Conservation (phyloP, 1,140 invertebrate genomes). For the Centruroides sculpturatus region DNA sequence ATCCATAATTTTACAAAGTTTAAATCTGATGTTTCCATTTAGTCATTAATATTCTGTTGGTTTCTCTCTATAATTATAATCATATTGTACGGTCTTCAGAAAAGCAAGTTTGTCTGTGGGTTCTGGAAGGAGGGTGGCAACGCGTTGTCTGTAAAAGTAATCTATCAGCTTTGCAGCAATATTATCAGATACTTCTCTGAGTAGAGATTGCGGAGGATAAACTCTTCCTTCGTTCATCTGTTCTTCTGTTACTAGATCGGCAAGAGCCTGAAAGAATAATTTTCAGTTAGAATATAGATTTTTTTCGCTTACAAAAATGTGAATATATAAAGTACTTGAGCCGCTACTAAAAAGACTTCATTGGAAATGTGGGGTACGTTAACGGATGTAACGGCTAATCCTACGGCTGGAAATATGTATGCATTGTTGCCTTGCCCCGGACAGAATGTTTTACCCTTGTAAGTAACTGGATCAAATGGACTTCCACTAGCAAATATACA, state of each 20-base stretch:
- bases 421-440: constrained; percentile 88
- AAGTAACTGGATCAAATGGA: constrained; percentile 66
- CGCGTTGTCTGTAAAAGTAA: constrained; percentile 61
- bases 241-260: constrained; percentile 60
- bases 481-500: constrained; percentile 84
- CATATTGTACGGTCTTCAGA: constrained; percentile 34
- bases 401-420: constrained; percentile 90
- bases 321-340: neutral
- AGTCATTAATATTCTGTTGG: too few relatives aligned
- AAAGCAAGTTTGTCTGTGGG: constrained; percentile 37
- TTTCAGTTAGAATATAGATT: too few relatives aligned
- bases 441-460: constrained; percentile 58
- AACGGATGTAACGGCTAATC: constrained; percentile 42
- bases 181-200: constrained; percentile 70
- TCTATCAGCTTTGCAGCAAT: constrained; percentile 74
- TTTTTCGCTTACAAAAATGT: too few relatives aligned
- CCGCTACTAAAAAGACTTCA: neutral
- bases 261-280: constrained; percentile 44
- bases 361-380: neutral
- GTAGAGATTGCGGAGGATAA: constrained; percentile 81
- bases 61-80: too few relatives aligned
- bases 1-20: too few relatives aligned
- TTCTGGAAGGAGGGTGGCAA: constrained; percentile 36
- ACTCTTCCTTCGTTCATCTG: constrained; percentile 77
- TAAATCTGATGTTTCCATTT: too few relatives aligned